Evolutionary conservation across 2,888 invertebrate genomes (phyloP).

Genomic region (Molorchus minor): DNA sequence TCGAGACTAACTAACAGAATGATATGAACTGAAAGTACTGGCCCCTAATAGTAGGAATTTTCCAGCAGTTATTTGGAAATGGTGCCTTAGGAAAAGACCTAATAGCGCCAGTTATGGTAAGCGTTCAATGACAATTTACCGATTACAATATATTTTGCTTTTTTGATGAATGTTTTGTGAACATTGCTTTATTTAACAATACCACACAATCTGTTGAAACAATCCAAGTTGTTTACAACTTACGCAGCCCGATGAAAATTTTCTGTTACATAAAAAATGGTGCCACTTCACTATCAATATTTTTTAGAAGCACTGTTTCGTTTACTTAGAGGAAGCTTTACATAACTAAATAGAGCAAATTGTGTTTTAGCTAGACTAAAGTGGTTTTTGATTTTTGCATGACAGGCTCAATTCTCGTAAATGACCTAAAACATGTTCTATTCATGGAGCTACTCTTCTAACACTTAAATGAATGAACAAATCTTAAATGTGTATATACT

Average conservation of each 20-base stretch:
- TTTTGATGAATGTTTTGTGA: too few relatives aligned
- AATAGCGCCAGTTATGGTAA: too few relatives aligned
- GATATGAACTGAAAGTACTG: too few relatives aligned
- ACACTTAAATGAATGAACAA: conserved; percentile 4
- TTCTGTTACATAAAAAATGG: conserved; percentile 53
- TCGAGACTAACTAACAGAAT: too few relatives aligned
- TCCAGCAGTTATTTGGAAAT: too few relatives aligned
- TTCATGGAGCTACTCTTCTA: conserved; percentile 37
- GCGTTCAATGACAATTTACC: too few relatives aligned
- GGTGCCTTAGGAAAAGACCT: too few relatives aligned
- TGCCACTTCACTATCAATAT: conserved; percentile 57
- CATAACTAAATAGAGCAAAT: conserved; percentile 55
- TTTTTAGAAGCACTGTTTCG: conserved; percentile 57
- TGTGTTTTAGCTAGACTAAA: conserved; percentile 56
- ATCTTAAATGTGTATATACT: conserved; percentile 21
- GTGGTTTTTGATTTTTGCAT: conserved; percentile 49
- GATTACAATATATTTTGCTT: too few relatives aligned
- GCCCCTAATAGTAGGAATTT: too few relatives aligned
- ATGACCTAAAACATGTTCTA: conserved; percentile 26
- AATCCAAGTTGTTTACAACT: conserved; percentile 46
- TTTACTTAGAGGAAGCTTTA: conserved; percentile 57
- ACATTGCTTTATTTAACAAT: too few relatives aligned
- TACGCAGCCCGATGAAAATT: conserved; percentile 53
- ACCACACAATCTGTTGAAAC: too few relatives aligned
- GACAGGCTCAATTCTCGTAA: conserved; percentile 55